Base-by-base conservation (phyloP, 1,140 invertebrate species). In the Pogonus chalceus region DNA sequence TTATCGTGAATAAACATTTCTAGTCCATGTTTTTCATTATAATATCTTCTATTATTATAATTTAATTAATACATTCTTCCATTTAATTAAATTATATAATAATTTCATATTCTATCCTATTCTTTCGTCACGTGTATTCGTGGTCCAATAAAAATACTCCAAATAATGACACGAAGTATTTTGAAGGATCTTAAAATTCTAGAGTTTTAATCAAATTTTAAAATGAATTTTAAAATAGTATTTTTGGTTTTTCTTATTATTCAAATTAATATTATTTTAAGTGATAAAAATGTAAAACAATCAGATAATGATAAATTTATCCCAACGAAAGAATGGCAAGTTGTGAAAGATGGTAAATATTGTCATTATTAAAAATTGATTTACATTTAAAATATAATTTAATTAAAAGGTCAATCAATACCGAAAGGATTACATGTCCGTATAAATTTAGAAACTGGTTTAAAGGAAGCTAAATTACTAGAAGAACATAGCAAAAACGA, bases 351-450 rank as follows among this genome's bases (percentile, higher is more conserved):
- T 71, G 79, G 80, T 81, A 67, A 64, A 59, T 57, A 47, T 55
- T 54, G 48, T 22, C 31, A 49, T 56, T 39, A 22, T 52, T 52
- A 21, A 47, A 31, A 35, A 22, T 55, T 46, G 51, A 37, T 35
- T 57, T 49, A 46, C 48, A 51, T 56, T 16, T 24, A 50, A 55
- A 54, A 20, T 56, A 58, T 60, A 55, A 56, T 60, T 56, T 16
- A 52, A 54, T 56, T 69, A 70, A 52, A 55, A 87, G 86, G 81
- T 53, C 83, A 85, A 69, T 69, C 75, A 23, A 79, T 90, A 57
- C 87, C 87, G 4, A 65, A 72, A 52, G 87, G 87, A 2, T 65
- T 90, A 1, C 86, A 90, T 69, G 74, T 88, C 2, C 71, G 86
- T 35, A 75, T 89, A 51, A 85, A 90, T 72, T 70, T 90, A 14